These are phyloP conservation scores for Cepaea hortensis DNA, from an alignment of 2,888 invertebrate species.

Conservation along the genomic window DNA sequence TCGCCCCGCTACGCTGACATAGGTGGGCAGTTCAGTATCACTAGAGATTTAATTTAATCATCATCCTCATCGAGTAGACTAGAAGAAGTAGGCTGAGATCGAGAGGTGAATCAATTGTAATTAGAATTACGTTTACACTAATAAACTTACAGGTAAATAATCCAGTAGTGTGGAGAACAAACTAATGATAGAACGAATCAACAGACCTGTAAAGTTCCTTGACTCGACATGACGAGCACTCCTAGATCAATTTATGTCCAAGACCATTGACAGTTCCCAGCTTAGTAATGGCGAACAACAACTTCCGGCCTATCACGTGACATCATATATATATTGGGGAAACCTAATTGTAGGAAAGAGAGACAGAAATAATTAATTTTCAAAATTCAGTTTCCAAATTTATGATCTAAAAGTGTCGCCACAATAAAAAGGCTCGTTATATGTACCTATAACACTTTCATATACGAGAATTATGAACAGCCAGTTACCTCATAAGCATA, in stretches of 20 bases:
- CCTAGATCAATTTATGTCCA: neutral
- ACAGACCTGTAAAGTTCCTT: conserved; percentile 46
- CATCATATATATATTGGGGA: neutral
- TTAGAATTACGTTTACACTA: neutral
- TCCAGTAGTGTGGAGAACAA: neutral
- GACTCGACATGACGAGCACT: conserved; percentile 38
- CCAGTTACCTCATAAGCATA: too few species aligned
- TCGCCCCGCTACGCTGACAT: too few species aligned
- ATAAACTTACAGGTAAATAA: neutral
- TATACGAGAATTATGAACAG: neutral
- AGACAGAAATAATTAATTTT: neutral
- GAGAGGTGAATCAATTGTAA: neutral
- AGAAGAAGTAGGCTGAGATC: neutral
- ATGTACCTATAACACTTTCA: neutral
- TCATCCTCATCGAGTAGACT: too few species aligned
- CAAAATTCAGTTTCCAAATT: neutral
- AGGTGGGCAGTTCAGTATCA: too few species aligned
- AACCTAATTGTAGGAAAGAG: neutral
- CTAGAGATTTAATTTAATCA: too few species aligned
- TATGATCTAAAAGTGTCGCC: neutral
- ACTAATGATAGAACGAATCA: neutral
- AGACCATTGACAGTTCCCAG: neutral
- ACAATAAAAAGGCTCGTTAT: neutral
- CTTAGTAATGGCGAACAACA: conserved; percentile 43
- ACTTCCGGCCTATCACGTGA: conserved; percentile 51